phyloP scores from a whole-genome alignment of 2,888 invertebrate genomes.

The Melolontha melolontha region DNA sequence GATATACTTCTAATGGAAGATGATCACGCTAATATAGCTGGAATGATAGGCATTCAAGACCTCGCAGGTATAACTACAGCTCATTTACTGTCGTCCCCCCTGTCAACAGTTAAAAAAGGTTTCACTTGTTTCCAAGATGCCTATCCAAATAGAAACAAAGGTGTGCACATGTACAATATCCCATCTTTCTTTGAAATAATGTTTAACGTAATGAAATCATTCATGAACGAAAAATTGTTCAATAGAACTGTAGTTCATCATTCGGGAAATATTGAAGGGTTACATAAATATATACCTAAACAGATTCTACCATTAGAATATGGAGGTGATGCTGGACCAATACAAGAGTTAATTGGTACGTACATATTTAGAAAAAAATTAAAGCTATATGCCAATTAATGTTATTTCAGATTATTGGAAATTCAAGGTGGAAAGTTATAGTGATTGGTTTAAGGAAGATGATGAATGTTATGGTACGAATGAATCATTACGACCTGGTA shows the following conservation, averaged over 20 bases:
- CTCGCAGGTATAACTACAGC: constrained; percentile 68
- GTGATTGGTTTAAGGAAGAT: constrained; percentile 69
- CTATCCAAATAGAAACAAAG: constrained; percentile 71
- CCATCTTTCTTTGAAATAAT: constrained; percentile 71
- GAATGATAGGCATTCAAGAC: constrained; percentile 70
- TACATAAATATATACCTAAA: constrained; percentile 71
- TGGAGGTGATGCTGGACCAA: constrained; percentile 72
- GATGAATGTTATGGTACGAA: constrained; percentile 63
- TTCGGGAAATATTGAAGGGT: constrained; percentile 67
- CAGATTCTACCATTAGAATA: constrained; percentile 74
- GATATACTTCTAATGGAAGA: constrained; percentile 73
- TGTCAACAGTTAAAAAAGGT: constrained; percentile 70
- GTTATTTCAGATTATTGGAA: constrained; percentile 66
- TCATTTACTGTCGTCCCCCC: constrained; percentile 67
- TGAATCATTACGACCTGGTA: constrained; percentile 68
- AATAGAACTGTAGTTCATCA: constrained; percentile 69
- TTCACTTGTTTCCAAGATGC: constrained; percentile 68
- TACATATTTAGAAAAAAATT: constrained; percentile 40
- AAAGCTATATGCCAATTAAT: not conserved
- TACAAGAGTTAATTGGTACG: constrained; percentile 68
- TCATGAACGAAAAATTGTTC: constrained; percentile 73
- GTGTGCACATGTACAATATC: constrained; percentile 71
- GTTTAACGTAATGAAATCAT: constrained; percentile 71
- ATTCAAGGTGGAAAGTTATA: constrained; percentile 67
- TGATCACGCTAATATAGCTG: constrained; percentile 70